Base-by-base conservation (phyloP, 1,140 invertebrate species). In the Schlechtendalia chinensis region DNA sequence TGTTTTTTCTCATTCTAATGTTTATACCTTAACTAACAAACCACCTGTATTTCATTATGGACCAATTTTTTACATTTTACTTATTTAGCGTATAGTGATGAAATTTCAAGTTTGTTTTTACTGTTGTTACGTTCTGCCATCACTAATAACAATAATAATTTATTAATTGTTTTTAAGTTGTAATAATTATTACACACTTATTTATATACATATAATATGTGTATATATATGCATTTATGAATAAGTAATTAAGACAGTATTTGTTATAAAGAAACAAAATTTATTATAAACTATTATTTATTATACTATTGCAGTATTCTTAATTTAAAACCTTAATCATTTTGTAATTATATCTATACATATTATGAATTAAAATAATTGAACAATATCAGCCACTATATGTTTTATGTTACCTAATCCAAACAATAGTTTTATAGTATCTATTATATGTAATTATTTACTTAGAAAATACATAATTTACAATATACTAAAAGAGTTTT, bases 61-160 rank as follows among this genome's bases (percentile, higher is more conserved):
- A 79, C 75, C 75, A 79, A 79, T 79, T 79, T 75, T 79, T 59
- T 75, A 75, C 32, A 75, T 63, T 61, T 63, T 63, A 61, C 10
- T 61, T 1, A 19, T 59, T 77, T 47, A 59, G 8, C n/a, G 12
- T 22, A 59, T 27, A 61, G 14, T 47, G 10, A 77, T 11, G 56
- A 77, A 3, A 39, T 47, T 47, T 47, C 16, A 17, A n/a, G 12
- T 58, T 75, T 39, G 19, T 32, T 77, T 47, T 24, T 45, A 59
- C 22, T 47, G 32, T 47, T 47, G 22, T 8, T 10, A 29, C 17
- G 1, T 19, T 5, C 8, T 47, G 4, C 50, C 16, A 10, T 72
- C 47, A 14, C 17, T 61, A 19, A 29, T 45, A 16, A 58, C 32
- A 39, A 39, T 39, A 39, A 39, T 39, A 39, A 39, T 39, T 39